These are phyloP conservation scores for Spea hammondii DNA, from an alignment of 2,797 vertebrate species.

Conservation along the genomic window DNA sequence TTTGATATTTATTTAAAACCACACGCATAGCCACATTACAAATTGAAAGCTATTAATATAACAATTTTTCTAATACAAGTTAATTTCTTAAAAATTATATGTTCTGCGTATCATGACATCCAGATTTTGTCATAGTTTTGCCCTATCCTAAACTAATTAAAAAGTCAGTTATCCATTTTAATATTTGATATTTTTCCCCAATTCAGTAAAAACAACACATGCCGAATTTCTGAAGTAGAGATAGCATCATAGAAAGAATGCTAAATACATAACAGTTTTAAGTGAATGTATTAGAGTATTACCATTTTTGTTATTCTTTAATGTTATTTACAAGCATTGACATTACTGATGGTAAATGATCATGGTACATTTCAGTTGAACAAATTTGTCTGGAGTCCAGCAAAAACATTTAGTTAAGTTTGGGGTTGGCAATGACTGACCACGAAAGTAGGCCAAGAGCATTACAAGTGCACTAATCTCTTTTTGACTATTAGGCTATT, in stretches of 20 bases:
- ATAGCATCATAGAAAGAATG: too few relatives aligned
- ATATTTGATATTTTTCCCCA: too few relatives aligned
- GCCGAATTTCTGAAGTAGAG: too few relatives aligned
- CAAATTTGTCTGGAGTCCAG: slow-evolving; percentile 39
- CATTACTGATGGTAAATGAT: slow-evolving; percentile 27
- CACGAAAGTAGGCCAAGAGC: slow-evolving; percentile 36
- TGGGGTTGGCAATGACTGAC: slow-evolving; percentile 45
- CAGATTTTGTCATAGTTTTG: too few relatives aligned
- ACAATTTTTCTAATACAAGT: not conserved
- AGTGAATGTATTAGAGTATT: too few relatives aligned
- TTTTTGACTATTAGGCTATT: slow-evolving; percentile 42
- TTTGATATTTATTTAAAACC: not conserved
- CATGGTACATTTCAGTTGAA: slow-evolving; percentile 22
- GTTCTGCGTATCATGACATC: not conserved
- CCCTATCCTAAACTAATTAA: too few relatives aligned
- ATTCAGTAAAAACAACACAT: too few relatives aligned
- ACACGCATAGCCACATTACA: not conserved
- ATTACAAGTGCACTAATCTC: slow-evolving; percentile 36
- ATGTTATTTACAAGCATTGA: slow-evolving; percentile 27
- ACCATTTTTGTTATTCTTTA: not conserved
- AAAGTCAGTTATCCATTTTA: too few relatives aligned
- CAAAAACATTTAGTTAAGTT: slow-evolving; percentile 44
- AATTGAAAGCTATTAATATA: not conserved
- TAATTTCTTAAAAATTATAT: not conserved
- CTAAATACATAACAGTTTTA: too few relatives aligned